Evolutionary conservation across 2,888 invertebrate species (phyloP), one percentile per base, ranked within the genome.

Genomic region (Romanomermis culicivorax): DNA sequence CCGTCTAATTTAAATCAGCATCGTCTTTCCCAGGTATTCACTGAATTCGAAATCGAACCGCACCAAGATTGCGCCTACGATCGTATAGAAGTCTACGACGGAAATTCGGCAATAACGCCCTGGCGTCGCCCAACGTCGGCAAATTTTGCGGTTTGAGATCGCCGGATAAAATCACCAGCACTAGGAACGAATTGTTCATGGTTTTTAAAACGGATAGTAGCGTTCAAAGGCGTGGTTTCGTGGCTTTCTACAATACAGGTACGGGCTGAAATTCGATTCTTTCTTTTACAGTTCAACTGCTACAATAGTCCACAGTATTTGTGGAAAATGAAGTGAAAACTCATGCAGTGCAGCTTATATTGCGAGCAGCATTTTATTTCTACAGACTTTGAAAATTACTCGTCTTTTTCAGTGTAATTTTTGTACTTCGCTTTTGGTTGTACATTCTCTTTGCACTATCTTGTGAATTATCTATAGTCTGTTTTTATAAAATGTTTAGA

Each of bases 11-110:
- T 45, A 11, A n/a, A 45, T 23, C 17, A 23, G 23, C 4, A 11
- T 27, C 30, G 4, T 56, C 55, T 24, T 20, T 43, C 56, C 1
- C 60, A 78, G 78, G 68, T 81, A 47, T 95, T 95, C 72, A 80
- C 82, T 64, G 82, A 82, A 54, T 95, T 97, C 70, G 89, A 91
- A 68, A 77, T 97, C 69, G 95, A 97, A 68, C 85, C 87, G 0
- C 95, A 97, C 72, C 79, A 89, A 75, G 88, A 91, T 70, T 97
- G 95, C 67, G 82, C 85, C 0, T 97, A 95, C 69, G 97, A 97
- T 70, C 85, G 88, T 68, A 82, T 97, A 4, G 82, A 82, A 0
- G 79, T 91, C 57, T 93, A 86, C 70, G 93, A 97, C 67, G 95
- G 95, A 0, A 81, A 83, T 58, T 85, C 84, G 1, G 82, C 83